A percentile compares a stretch with the other conserved stretches of the same genome.
These are phyloP conservation scores for Helobdella robusta DNA, from an alignment of 2,888 invertebrate genomes.

Conservation along the genomic window DNA sequence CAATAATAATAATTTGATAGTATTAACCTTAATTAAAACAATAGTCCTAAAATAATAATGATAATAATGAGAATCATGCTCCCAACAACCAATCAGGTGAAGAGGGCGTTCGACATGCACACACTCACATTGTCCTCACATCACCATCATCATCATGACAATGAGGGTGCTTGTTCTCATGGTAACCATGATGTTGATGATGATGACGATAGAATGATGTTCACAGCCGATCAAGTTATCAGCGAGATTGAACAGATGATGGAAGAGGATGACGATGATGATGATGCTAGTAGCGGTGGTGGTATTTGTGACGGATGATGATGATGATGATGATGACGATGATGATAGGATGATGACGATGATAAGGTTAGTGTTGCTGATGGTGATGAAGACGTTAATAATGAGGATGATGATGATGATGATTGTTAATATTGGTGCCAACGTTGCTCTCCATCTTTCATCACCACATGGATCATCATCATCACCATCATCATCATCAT, in stretches of 20 bases:
- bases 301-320: too few relatives aligned
- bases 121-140: slow-evolving; percentile 11
- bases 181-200: slow-evolving; percentile 55
- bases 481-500: slow-evolving; percentile 15
- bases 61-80: too few relatives aligned
- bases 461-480: not conserved
- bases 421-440: too few relatives aligned
- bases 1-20: too few relatives aligned
- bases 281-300: not conserved
- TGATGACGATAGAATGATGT: slow-evolving; percentile 66
- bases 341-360: not conserved
- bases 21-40: too few relatives aligned
- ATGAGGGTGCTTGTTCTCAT: slow-evolving; percentile 43
- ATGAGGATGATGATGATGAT: too few relatives aligned
- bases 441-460: too few relatives aligned
- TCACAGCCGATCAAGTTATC: slow-evolving; percentile 89
- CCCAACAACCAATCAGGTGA: too few relatives aligned
- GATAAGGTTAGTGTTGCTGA: too few relatives aligned
- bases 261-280: slow-evolving; percentile 63
- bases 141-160: too few relatives aligned
- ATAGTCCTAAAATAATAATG: too few relatives aligned
- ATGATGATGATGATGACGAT: too few relatives aligned
- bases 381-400: not conserved
- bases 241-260: slow-evolving; percentile 96
- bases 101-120: slow-evolving; percentile 19